Evolutionary conservation across 2,888 invertebrate genomes (phyloP), one percentile per base, ranked within the genome.

Genomic region (Eretmocerus hayati): DNA sequence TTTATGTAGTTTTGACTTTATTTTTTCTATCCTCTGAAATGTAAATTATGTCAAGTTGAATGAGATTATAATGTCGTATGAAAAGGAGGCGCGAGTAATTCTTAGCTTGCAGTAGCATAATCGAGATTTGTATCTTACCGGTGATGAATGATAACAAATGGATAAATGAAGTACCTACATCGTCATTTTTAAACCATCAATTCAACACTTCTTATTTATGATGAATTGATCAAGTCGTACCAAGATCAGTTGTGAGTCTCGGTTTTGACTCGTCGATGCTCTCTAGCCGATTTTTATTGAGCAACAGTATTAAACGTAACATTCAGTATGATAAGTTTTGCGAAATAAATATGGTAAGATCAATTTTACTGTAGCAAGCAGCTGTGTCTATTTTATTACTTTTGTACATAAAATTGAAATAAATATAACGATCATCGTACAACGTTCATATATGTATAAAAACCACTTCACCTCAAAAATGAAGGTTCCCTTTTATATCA

Each of bases 401-500:
- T 64, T 62, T 66, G 62, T 67, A 66, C 61, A 67, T 65, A 65
- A 58, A 63, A 58, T 59, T 61, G 45, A 56, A 64, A 66, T 62
- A 65, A 66, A 65, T 58, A 61, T 54, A 55, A 58, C 60, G 37
- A 48, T 50, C 46, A 50, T 53, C 38, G 39, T 53, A 49, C 36
- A 48, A 46, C 46, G 23, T 46, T 26, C 39, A 42, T 44, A 23
- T 15, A 35, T 50, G 47, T n/a, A n/a, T n/a, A 46, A 50, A 49
- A 48, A 46, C 13, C 31, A 9, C 9, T 42, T 23, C 13, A 41
- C 31, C 37, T 46, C 5, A 22, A 38, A 45, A 48, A 36, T 48
- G 42, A 45, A 8, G 6, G 38, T 30, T 42, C 13, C 5, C n/a
- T 5, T 5, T 32, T 46, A 20, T 53, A 56, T 53, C 49, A 50